Evolutionary conservation across 2,888 invertebrate species (phyloP).

Genomic region (Diaphora mendica): DNA sequence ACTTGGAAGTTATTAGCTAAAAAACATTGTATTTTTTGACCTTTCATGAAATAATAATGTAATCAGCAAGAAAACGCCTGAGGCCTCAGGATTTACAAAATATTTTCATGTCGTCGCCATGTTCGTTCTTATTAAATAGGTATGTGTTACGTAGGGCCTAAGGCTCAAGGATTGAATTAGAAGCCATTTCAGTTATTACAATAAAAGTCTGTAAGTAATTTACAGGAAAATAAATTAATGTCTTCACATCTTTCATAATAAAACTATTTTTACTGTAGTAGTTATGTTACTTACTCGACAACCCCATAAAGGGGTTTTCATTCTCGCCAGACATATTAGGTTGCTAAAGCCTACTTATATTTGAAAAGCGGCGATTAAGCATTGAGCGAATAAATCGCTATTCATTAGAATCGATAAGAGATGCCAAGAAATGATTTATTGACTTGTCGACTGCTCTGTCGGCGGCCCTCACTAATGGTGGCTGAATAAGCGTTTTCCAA

Average conservation of each 20-base stretch:
- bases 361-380: constrained; percentile 69
- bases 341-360: constrained; percentile 65
- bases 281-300: neutral
- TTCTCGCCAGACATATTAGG: constrained; percentile 57
- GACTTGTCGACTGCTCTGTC: constrained; percentile 68
- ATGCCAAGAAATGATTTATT: constrained; percentile 82
- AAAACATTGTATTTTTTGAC: constrained; percentile 8
- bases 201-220: neutral
- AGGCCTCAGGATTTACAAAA: constrained; percentile 23
- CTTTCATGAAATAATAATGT: constrained; percentile 47
- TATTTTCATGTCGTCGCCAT: constrained; percentile 15
- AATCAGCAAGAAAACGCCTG: constrained; percentile 29
- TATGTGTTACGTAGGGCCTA: neutral
- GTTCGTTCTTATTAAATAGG: constrained; percentile 25
- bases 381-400: constrained; percentile 70
- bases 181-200: neutral
- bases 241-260: neutral
- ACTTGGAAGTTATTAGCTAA: constrained; percentile 6
- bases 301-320: constrained; percentile 47
- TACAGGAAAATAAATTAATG: neutral
- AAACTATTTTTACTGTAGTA: neutral
- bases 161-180: neutral
- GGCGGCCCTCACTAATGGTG: constrained; percentile 57
- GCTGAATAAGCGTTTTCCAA: constrained; percentile 62
- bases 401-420: constrained; percentile 79